These are phyloP conservation scores for Isotomurus palustris DNA, from an alignment of 2,888 invertebrate genomes.

Conservation along the genomic window DNA sequence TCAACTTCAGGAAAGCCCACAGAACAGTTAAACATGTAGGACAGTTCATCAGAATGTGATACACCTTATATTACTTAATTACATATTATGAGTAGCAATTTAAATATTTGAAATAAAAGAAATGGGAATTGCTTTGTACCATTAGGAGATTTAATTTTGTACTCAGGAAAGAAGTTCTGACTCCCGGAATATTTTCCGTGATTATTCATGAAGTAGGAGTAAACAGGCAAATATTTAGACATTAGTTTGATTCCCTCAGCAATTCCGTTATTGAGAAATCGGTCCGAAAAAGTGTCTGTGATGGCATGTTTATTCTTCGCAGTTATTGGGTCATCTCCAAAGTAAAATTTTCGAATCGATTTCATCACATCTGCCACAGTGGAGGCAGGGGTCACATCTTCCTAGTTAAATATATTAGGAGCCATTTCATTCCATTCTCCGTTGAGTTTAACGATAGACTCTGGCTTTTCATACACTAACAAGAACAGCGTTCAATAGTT, in stretches of 20 bases:
- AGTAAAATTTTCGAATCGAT: neutral
- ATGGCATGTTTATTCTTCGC: neutral
- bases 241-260: neutral
- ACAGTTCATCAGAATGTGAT: too few species aligned
- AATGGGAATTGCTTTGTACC: too few species aligned
- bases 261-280: neutral
- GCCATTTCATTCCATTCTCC: neutral
- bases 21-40: too few species aligned
- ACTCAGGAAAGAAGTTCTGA: too few species aligned
- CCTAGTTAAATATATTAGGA: neutral
- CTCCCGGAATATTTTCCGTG: too few species aligned
- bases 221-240: neutral
- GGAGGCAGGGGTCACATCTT: neutral
- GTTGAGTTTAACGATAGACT: too few species aligned
- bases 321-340: neutral
- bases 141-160: too few species aligned
- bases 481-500: too few species aligned
- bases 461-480: too few species aligned
- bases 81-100: too few species aligned
- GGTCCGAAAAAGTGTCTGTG: neutral
- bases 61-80: too few species aligned
- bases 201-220: neutral
- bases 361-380: neutral
- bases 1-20: slow-evolving; percentile 18
- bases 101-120: too few species aligned